A percentile compares a stretch with the other conserved stretches of the same genome.
Conservation (phyloP, 2,113 vertebrate species). For the Pteropus alecto region DNA sequence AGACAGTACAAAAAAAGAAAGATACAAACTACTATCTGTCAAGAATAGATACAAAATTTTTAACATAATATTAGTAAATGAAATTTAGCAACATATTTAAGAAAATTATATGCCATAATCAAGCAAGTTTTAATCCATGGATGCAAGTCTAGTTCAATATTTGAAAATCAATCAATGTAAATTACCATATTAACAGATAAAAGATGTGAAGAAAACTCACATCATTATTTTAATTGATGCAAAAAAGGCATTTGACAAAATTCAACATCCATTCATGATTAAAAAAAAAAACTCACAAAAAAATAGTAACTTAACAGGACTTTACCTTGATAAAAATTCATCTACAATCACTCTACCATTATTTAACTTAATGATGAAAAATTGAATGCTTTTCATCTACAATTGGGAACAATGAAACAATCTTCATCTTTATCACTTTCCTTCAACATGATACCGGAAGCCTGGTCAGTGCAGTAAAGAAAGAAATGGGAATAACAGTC, state of each 20-base stretch:
- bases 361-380: not conserved
- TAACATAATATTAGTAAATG: not conserved
- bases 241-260: not conserved
- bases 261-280: not conserved
- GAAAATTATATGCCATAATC: not conserved
- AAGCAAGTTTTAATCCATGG: not conserved
- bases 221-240: not conserved
- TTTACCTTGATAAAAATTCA: not conserved
- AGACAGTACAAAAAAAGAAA: not conserved
- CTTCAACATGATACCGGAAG: not conserved
- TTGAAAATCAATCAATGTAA: not conserved
- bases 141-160: not conserved
- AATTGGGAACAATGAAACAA: not conserved
- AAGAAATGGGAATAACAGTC: not conserved
- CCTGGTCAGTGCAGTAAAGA: not conserved
- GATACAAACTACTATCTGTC: not conserved
- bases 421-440: not conserved
- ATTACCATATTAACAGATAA: not conserved
- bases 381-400: not conserved
- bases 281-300: not conserved
- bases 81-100: not conserved
- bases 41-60: not conserved
- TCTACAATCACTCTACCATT: not conserved
- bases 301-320: not conserved
- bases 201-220: not conserved